Evolutionary conservation across 2,888 invertebrate genomes (phyloP).

Genomic region (Melangyna quadrimaculata): DNA sequence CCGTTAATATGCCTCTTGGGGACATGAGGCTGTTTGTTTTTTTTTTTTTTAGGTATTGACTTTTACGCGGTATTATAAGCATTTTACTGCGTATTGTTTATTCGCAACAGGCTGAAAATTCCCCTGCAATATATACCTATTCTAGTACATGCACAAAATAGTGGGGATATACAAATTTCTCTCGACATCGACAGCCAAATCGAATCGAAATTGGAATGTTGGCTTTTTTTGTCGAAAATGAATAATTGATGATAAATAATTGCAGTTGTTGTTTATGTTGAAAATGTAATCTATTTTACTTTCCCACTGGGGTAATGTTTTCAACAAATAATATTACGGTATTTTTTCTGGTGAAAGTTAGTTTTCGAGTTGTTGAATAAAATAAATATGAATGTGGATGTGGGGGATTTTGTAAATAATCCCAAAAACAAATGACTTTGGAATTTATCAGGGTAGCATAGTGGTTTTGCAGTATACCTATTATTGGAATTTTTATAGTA

Average conservation of each 20-base stretch:
- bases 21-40: background rate
- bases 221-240: background rate
- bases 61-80: background rate
- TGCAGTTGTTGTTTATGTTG: background rate
- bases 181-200: background rate
- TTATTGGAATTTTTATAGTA: no score
- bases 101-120: slow-evolving; percentile 14
- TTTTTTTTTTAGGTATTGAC: background rate
- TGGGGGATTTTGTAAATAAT: background rate
- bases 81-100: slow-evolving; percentile 12
- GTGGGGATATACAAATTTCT: background rate
- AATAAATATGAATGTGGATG: background rate
- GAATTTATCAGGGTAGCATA: no score
- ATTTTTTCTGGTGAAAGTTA: background rate
- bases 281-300: background rate
- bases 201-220: slow-evolving; percentile 7
- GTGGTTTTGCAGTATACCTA: no score
- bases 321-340: background rate
- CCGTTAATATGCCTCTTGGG: slow-evolving; percentile 17
- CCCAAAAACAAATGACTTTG: background rate
- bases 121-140: background rate
- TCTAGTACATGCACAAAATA: no score
- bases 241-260: slow-evolving; percentile 35
- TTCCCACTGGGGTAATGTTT: background rate
- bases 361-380: background rate